Base-by-base conservation (phyloP, 2,113 vertebrate species). In the Elgaria multicarinata region DNA sequence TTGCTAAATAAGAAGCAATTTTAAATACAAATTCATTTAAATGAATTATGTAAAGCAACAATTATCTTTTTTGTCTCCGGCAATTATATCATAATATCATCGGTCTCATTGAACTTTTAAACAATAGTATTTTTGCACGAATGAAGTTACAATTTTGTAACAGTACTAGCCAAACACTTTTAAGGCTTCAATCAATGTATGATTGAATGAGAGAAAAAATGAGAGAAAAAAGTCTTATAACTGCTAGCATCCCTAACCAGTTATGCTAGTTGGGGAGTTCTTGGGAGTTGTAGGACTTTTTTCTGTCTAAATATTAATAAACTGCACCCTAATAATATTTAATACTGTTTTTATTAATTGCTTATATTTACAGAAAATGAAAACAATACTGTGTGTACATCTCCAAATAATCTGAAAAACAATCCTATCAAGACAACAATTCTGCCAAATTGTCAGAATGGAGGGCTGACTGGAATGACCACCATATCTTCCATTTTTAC, bases 321-420 rank as follows among this genome's bases (percentile, higher is more conserved):
- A 53, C 12, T 53, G 50, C 20, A 62, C 58, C 58, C 5, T 58
- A 42, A 78, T 55, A 39, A 10, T 55, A 53, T 75, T 74, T 55
- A 8, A 85, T 24, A n/a, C 3, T 64, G n/a, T 55, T 80, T 42
- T 86, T 86, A n/a, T 79, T 85, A 44, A 90, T 66, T 96, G 12
- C 71, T 95, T 79, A 42, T 87, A 53, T 85, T 93, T 92, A 89
- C 93, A 98, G 98, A 96, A 95, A 95, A 97, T 87, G 96, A 96
- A 85, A 93, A 82, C 39, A 92, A 67, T 20, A 97, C 96, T 33
- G 46, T 2, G 12, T 98, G 97, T 82, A 92, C 22, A 5, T 55
- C 91, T 3, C 95, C 94, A 88, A 88, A 93, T 18, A 89, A 8
- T 16, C 55, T 18, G 44, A 89, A 92, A 87, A 58, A 62, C 46